Evolutionary conservation across 2,113 vertebrate species (phyloP).

Genomic region (Oreochromis spilurus): DNA sequence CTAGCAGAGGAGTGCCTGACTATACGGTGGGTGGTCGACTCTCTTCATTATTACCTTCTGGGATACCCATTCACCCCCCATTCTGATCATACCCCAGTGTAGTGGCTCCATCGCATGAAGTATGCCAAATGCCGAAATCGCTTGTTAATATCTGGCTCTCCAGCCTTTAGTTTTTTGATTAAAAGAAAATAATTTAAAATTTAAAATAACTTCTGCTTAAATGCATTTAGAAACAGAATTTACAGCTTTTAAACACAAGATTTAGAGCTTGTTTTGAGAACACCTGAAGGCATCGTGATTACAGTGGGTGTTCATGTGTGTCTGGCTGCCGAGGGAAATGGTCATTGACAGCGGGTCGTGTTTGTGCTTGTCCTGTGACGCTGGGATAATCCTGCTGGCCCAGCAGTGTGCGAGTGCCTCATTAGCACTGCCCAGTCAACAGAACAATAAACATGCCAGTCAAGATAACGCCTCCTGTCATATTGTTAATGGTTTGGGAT

Average conservation of each 20-base stretch:
- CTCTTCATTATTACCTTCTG: not conserved
- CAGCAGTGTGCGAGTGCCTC: slow-evolving; percentile 54
- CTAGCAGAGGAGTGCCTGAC: not conserved
- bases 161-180: not conserved
- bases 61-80: not conserved
- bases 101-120: not conserved
- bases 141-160: not conserved
- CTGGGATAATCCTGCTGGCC: slow-evolving; percentile 44
- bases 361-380: slow-evolving; percentile 57
- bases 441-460: slow-evolving; percentile 76
- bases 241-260: not conserved
- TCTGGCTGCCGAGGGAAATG: slow-evolving; percentile 24
- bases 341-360: slow-evolving; percentile 48
- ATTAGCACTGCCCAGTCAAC: slow-evolving; percentile 65
- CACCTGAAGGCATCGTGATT: not conserved
- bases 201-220: not conserved
- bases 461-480: slow-evolving; percentile 72
- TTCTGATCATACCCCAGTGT: not conserved
- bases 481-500: slow-evolving; percentile 70
- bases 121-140: not conserved
- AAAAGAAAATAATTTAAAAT: not conserved
- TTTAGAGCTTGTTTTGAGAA: not conserved
- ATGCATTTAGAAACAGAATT: not conserved
- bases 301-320: not conserved
- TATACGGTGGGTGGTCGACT: not conserved